These are phyloP conservation scores for Parauchenoglanis punctatus DNA, from an alignment of 2,797 vertebrate species.

Conservation along the genomic window DNA sequence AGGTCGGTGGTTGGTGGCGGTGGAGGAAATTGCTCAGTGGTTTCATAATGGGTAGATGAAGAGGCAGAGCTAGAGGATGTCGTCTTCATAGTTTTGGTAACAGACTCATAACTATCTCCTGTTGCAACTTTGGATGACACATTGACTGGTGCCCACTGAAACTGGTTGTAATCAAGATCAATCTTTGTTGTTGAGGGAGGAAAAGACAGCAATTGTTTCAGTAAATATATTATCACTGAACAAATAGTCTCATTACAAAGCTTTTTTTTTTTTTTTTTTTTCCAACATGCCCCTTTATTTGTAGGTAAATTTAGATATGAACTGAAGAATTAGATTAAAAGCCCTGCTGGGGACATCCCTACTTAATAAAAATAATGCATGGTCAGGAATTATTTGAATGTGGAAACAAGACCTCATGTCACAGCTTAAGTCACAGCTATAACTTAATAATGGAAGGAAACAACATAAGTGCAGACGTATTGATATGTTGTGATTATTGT, in stretches of 20 bases:
- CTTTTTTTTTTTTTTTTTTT: not conserved
- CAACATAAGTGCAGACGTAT: not conserved
- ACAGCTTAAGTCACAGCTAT: not conserved
- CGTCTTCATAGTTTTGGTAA: constrained; percentile 56
- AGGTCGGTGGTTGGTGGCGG: constrained; percentile 73
- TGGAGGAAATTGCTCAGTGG: constrained; percentile 73
- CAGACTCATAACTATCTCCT: constrained; percentile 67
- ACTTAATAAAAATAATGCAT: not conserved
- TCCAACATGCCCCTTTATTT: not conserved
- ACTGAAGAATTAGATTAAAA: not conserved
- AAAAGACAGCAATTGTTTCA: constrained; percentile 55
- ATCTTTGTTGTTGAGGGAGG: constrained; percentile 74
- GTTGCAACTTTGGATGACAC: constrained; percentile 71
- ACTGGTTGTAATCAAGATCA: constrained; percentile 81
- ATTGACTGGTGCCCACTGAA: constrained; percentile 75
- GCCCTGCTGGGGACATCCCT: not conserved
- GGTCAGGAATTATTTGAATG: not conserved
- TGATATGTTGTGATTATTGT: not conserved
- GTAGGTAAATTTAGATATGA: not conserved
- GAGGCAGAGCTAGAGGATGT: constrained; percentile 58
- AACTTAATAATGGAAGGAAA: not conserved
- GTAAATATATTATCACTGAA: constrained; percentile 38
- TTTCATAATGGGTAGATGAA: constrained; percentile 64
- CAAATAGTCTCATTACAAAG: not conserved
- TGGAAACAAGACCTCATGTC: not conserved